Conservation (phyloP, 2,888 invertebrate genomes). For the Congeria kusceri region DNA sequence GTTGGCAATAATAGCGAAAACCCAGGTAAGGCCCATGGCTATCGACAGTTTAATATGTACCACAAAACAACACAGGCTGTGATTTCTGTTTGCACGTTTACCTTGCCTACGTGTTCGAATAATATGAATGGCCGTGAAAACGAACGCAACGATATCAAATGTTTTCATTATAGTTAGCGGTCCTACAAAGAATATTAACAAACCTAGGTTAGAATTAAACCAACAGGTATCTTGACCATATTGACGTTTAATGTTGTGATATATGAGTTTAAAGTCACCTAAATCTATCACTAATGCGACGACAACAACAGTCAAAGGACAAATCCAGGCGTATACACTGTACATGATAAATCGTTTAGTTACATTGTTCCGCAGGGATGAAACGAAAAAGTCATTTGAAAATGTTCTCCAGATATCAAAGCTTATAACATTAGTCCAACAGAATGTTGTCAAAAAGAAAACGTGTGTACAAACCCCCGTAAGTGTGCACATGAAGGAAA, state of each 20-base stretch:
- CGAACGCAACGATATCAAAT: slow-evolving; percentile 86
- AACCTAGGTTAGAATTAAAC: slow-evolving; percentile 87
- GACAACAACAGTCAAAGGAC: slow-evolving; percentile 81
- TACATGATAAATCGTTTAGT: slow-evolving; percentile 73
- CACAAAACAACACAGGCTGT: slow-evolving; percentile 61
- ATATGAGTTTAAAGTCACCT: slow-evolving; percentile 80
- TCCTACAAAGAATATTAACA: slow-evolving; percentile 87
- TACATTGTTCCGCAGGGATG: slow-evolving; percentile 48
- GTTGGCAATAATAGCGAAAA: slow-evolving; percentile 85
- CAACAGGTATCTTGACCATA: slow-evolving; percentile 87
- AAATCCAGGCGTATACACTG: slow-evolving; percentile 85
- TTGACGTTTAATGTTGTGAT: slow-evolving; percentile 82
- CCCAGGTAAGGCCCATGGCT: slow-evolving; percentile 86
- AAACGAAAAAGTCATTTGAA: slow-evolving; percentile 64
- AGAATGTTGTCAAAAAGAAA: slow-evolving; percentile 87
- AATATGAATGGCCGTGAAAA: slow-evolving; percentile 88
- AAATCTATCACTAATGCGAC: slow-evolving; percentile 85
- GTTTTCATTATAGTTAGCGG: slow-evolving; percentile 87
- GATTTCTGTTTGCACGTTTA: slow-evolving; percentile 37
- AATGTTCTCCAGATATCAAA: slow-evolving; percentile 88
- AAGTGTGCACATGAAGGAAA: slow-evolving; percentile 36
- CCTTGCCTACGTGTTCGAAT: slow-evolving; percentile 31
- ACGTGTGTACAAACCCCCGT: slow-evolving; percentile 86
- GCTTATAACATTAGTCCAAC: slow-evolving; percentile 87
- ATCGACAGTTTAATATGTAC: slow-evolving; percentile 80